Conservation (phyloP, 2,113 vertebrate genomes). For the Probosciger aterrimus region DNA sequence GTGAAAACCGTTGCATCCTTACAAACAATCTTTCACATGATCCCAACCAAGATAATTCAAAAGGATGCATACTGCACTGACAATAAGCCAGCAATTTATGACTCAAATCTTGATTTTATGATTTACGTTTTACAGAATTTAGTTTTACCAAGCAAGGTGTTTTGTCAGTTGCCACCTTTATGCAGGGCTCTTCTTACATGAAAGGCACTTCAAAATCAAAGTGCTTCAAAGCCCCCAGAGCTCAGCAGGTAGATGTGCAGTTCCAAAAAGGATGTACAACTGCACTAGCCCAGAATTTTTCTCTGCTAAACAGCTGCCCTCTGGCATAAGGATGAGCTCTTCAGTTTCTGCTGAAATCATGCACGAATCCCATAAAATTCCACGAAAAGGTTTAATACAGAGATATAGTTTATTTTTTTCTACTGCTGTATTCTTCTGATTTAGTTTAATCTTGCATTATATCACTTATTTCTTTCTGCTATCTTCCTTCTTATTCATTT, state of each 20-base stretch:
- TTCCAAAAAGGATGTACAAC: not conserved
- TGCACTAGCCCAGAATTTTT: not conserved
- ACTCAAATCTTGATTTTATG: not conserved
- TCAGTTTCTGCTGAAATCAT: not conserved
- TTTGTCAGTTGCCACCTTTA: not conserved
- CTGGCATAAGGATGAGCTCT: not conserved
- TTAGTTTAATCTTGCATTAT: not conserved
- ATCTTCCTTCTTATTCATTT: not conserved
- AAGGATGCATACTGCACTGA: not conserved
- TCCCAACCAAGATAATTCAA: not conserved
- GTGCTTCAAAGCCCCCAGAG: not conserved
- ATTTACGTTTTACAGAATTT: not conserved
- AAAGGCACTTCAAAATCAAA: not conserved
- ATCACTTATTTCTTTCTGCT: not conserved
- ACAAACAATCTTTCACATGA: too few species aligned
- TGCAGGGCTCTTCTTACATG: not conserved
- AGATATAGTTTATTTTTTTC: not conserved
- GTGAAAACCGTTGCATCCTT: not conserved
- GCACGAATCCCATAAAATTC: not conserved
- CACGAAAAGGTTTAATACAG: not conserved
- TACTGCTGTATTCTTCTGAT: not conserved
- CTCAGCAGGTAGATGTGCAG: not conserved
- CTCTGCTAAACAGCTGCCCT: not conserved
- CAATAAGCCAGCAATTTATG: not conserved
- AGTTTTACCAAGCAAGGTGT: not conserved